phyloP scores from a whole-genome alignment of 1,140 invertebrate genomes.

The Cydia amplana region DNA sequence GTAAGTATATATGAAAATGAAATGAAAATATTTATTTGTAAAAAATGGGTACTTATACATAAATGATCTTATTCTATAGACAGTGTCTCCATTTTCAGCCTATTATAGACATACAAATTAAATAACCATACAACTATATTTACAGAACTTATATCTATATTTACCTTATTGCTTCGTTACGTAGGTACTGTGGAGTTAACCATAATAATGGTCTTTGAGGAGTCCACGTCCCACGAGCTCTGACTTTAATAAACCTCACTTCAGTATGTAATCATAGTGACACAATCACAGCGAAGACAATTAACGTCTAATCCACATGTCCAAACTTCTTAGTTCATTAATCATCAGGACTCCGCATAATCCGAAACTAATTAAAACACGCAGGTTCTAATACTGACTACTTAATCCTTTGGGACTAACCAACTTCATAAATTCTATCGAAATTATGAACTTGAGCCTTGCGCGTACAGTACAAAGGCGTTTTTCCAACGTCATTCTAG shows the following conservation, averaged over 20 bases:
- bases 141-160: no score
- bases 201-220: not conserved
- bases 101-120: no score
- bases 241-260: not conserved
- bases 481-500: not conserved
- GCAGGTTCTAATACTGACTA: conserved; percentile 25
- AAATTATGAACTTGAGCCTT: not conserved
- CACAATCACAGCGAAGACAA: not conserved
- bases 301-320: conserved; percentile 6
- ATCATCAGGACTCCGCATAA: conserved; percentile 33
- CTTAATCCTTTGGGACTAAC: not conserved
- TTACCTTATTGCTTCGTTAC: no score
- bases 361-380: conserved; percentile 39
- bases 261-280: not conserved
- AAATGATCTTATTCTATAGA: no score
- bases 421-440: not conserved
- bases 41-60: no score
- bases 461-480: not conserved
- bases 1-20: no score
- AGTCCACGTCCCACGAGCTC: not conserved
- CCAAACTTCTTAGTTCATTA: conserved; percentile 30
- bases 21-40: no score
- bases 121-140: no score
- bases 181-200: not conserved
- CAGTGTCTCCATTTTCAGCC: no score